Evolutionary conservation across 2,888 invertebrate genomes (phyloP).

Genomic region (Nomada flava): DNA sequence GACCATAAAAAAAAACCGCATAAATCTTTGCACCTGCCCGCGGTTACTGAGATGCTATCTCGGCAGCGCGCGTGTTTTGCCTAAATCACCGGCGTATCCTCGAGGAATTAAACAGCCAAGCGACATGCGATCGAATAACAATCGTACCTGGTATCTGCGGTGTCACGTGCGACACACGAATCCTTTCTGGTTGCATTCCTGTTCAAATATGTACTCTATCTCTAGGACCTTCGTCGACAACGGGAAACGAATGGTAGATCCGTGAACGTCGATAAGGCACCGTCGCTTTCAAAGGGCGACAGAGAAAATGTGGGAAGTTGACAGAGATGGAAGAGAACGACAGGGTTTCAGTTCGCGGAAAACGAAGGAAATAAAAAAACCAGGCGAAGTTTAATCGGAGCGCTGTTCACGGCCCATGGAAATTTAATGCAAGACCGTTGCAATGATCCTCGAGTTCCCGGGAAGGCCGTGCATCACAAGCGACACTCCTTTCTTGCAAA

Average conservation of each 20-base stretch:
- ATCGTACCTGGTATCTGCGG: background rate
- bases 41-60: background rate
- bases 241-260: slow-evolving; percentile 52
- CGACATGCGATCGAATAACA: slow-evolving; percentile 8
- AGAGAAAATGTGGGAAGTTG: slow-evolving; percentile 21
- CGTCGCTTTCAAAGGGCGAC: slow-evolving; percentile 15
- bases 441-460: slow-evolving; percentile 7
- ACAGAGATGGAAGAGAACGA: background rate
- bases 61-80: background rate
- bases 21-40: slow-evolving; percentile 5
- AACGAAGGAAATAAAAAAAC: slow-evolving; percentile 1
- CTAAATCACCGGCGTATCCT: background rate
- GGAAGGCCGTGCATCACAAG: background rate
- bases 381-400: slow-evolving; percentile 12
- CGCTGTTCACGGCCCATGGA: slow-evolving; percentile 5
- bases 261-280: slow-evolving; percentile 39
- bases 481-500: slow-evolving; percentile 24
- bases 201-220: slow-evolving; percentile 1
- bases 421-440: slow-evolving; percentile 38
- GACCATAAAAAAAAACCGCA: background rate
- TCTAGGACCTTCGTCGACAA: slow-evolving; percentile 25
- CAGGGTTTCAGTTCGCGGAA: slow-evolving; percentile 2
- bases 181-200: slow-evolving; percentile 32
- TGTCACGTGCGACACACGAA: background rate
- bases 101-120: background rate